These are phyloP conservation scores for Plagiodera versicolora DNA, from an alignment of 2,888 invertebrate species.

Conservation along the genomic window DNA sequence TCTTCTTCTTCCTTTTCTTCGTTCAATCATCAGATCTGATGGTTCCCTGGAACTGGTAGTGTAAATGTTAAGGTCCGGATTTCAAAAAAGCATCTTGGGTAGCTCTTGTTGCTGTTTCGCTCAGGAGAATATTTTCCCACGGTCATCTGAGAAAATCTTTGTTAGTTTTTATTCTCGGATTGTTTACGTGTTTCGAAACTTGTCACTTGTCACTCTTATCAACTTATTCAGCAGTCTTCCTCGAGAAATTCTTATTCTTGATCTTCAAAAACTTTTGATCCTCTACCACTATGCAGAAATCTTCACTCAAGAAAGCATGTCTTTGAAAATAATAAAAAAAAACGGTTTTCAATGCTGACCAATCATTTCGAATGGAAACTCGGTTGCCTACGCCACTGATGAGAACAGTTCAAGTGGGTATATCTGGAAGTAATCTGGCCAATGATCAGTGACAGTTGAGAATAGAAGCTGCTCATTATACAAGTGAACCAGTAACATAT, in stretches of 20 bases:
- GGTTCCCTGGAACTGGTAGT: not conserved
- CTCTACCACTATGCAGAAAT: no score
- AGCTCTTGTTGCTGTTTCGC: not conserved
- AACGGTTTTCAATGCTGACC: no score
- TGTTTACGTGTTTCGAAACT: no score
- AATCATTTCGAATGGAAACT: no score
- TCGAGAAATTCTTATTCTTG: no score
- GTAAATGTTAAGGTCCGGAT: not conserved
- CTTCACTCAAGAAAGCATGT: no score
- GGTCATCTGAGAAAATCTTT: no score
- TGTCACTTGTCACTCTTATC: no score
- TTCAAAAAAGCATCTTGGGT: not conserved
- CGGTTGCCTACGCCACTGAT: not conserved
- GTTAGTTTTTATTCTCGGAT: no score
- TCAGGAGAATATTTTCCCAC: not conserved
- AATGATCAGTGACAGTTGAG: not conserved
- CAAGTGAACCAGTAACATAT: constrained; percentile 1
- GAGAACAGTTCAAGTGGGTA: not conserved
- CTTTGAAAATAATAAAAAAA: no score
- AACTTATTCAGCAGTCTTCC: no score
- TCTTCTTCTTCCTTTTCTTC: not conserved
- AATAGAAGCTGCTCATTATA: constrained; percentile 1
- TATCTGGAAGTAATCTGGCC: not conserved
- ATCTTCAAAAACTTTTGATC: no score
- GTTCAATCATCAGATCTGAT: not conserved